These are phyloP conservation scores for Tryphoninae sp. DNA, from an alignment of 2,888 invertebrate genomes.

Conservation along the genomic window DNA sequence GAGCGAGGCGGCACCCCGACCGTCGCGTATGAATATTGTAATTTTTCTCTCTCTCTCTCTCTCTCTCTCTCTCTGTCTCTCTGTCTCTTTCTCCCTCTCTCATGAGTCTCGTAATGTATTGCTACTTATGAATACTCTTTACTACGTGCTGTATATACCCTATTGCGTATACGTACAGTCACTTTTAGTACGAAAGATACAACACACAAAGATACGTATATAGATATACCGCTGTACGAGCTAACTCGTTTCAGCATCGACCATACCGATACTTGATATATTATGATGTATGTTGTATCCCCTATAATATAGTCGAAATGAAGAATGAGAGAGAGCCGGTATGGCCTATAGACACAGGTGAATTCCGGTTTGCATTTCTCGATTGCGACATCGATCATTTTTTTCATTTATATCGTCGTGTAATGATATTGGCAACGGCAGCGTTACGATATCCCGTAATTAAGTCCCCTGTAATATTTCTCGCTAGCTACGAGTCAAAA, in stretches of 20 bases:
- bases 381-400: constrained; percentile 36
- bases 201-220: constrained; percentile 17
- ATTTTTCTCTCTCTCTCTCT: constrained; percentile 69
- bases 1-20: constrained; percentile 61
- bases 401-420: background rate
- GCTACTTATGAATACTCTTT: constrained; percentile 57
- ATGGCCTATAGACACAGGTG: constrained; percentile 41
- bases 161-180: constrained; percentile 42
- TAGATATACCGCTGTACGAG: constrained; percentile 41
- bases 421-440: constrained; percentile 15
- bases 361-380: constrained; percentile 47
- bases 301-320: constrained; percentile 42
- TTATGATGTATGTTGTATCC: constrained; percentile 49
- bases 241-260: constrained; percentile 41
- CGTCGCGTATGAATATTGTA: constrained; percentile 74
- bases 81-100: constrained; percentile 23
- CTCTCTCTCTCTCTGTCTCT: constrained; percentile 52
- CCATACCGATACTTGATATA: constrained; percentile 52
- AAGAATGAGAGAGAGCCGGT: constrained; percentile 34
- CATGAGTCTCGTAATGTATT: constrained; percentile 62
- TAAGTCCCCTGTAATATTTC: constrained; percentile 61
- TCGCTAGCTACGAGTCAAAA: constrained; percentile 43
- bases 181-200: constrained; percentile 27
- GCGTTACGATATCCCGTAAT: constrained; percentile 45
- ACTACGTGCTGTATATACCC: constrained; percentile 46